phyloP scores from a whole-genome alignment of 2,888 invertebrate genomes.

The Mythimna impura region DNA sequence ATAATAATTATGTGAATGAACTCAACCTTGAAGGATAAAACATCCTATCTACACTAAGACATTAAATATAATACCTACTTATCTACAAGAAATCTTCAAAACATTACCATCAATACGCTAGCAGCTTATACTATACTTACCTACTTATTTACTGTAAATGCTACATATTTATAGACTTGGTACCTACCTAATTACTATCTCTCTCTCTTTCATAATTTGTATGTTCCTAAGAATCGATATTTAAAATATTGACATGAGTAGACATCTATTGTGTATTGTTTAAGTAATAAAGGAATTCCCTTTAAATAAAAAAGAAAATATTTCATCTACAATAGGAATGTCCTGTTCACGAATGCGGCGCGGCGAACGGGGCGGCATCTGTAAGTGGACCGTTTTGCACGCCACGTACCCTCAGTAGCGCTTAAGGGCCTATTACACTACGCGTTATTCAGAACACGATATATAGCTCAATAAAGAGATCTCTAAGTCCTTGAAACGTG shows the following conservation, averaged over 20 bases:
- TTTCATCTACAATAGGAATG: too few relatives aligned
- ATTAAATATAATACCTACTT: too few relatives aligned
- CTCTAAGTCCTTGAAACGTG: too few relatives aligned
- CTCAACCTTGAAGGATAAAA: conserved; percentile 13
- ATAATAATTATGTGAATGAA: conserved; percentile 20
- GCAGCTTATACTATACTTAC: not conserved
- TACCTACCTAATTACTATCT: not conserved
- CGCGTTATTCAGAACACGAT: too few relatives aligned
- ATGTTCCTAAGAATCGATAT: not conserved
- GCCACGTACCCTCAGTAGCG: too few relatives aligned
- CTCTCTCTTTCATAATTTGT: not conserved
- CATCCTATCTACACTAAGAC: not conserved
- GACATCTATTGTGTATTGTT: conserved; percentile 27
- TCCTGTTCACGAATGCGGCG: too few relatives aligned
- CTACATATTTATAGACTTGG: not conserved
- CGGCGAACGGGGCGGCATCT: too few relatives aligned
- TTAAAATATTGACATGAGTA: conserved; percentile 6
- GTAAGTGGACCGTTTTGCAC: too few relatives aligned
- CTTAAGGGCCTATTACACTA: too few relatives aligned
- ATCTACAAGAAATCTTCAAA: not conserved
- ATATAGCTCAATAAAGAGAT: too few relatives aligned
- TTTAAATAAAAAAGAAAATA: not conserved
- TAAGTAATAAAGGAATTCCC: not conserved
- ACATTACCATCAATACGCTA: not conserved
- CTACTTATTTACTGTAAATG: not conserved